Base-by-base conservation (phyloP, 35 echinoderm and acorn worm species). In the Chiridota heheva region DNA sequence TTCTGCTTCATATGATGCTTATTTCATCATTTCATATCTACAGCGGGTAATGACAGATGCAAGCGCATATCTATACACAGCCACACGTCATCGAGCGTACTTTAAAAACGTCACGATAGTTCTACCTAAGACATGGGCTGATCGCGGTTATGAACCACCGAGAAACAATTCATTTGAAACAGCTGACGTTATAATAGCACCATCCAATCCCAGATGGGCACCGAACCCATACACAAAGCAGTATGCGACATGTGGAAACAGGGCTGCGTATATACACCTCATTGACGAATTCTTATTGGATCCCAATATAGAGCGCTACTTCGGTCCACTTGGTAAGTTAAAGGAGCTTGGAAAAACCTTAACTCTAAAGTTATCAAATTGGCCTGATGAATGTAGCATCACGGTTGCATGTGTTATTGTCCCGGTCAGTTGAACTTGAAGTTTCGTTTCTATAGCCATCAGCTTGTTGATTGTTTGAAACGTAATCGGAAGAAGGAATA, bases 171-270 rank as follows among this genome's bases (percentile, higher is more conserved):
- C 70, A 16, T 93, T 93, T 58, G 90, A 93, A 39, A 37, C 53
- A 28, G 90, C 90, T 58, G 85, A 93, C 64, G 86, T 95, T 42
- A 95, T 95, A 26, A 57, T 95, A 37, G 91, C 80, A 0, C 40
- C 55, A 72, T 51, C 76, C 33, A 92, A 86, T 74, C 90, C 83
- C 8, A 76, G 77, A 2, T 91, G 69, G 82, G 82, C 76, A 1
- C 75, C 90, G 17, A 67, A 72, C 28, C 86, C 86, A 27, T 95
- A 95, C 73, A 83, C 79, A 39, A 79, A 89, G 73, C 91, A 95
- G 42, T 69, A 82, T 65, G 77, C 72, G 16, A 80, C 79, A 31
- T 95, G 91, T 49, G 91, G 91, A 2, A 70, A 95, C 42, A 72
- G 60, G 25, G 86, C 85, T 2, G 81, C 71, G 29, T 79, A 87